Evolutionary conservation across 2,888 invertebrate genomes (phyloP), one percentile per base, ranked within the genome.

Genomic region (Brachylomia viminalis): DNA sequence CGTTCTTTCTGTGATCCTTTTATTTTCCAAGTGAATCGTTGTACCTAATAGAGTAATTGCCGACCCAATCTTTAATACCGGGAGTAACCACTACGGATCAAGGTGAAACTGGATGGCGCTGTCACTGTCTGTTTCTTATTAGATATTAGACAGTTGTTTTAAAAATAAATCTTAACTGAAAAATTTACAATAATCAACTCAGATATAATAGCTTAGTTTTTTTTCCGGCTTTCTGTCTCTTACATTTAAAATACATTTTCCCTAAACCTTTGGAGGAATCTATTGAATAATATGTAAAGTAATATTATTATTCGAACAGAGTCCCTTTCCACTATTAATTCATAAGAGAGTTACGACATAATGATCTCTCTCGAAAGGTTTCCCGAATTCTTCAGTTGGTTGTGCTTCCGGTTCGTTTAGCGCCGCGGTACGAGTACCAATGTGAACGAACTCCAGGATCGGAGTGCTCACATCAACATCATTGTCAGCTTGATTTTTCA

Each of bases 1-100:
- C n/a, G n/a, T n/a, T n/a, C n/a, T n/a, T n/a, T n/a, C n/a, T n/a
- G n/a, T n/a, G n/a, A n/a, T n/a, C n/a, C n/a, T n/a, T n/a, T n/a
- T n/a, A n/a, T n/a, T n/a, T n/a, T n/a, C n/a, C n/a, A n/a, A n/a
- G n/a, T n/a, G n/a, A n/a, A n/a, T n/a, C n/a, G n/a, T n/a, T n/a
- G n/a, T n/a, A n/a, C n/a, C n/a, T n/a, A n/a, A n/a, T n/a, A n/a
- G n/a, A n/a, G n/a, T n/a, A n/a, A n/a, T n/a, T n/a, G n/a, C n/a
- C n/a, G n/a, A n/a, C n/a, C n/a, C n/a, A n/a, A n/a, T n/a, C n/a
- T n/a, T n/a, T n/a, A n/a, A n/a, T n/a, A n/a, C n/a, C 47, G 47
- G 47, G 38, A 17, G 20, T 20, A 17, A 45, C 33, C 13, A 70
- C 76, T 58, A 49, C 79, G 49, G 17, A 23, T 38, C 20, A 45